Base-by-base conservation (phyloP, 2,113 vertebrate genomes). In the Crocuta crocuta region DNA sequence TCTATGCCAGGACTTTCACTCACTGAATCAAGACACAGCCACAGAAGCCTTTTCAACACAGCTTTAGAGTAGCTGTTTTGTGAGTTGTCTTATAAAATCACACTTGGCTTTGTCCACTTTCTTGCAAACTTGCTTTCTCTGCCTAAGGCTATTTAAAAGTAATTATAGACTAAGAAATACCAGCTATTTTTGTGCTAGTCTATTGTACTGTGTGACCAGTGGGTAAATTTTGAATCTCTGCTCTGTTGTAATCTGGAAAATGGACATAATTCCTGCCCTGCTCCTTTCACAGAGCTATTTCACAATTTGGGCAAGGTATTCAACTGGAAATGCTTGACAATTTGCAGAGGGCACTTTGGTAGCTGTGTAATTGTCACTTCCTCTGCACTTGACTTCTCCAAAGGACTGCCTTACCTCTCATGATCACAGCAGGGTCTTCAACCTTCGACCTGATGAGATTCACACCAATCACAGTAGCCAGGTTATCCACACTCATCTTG, bases 401-500 rank as follows among this genome's bases (percentile, higher is more conserved):
- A 0, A 15, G 83, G 68, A 70, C 16, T 23, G 45, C 71, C 53
- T 23, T 98, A 99, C 99, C 99, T 98, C 99, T 99, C 99, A 99
- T 99, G 93, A 99, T 99, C 61, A 98, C 98, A 93, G 99, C 98
- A 50, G 99, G 99, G 68, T 99, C 99, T 97, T 99, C 99, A 4
- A 99, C 98, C 98, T 99, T 99, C 2, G 99, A 99, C 83, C 99
- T 99, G 85, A 99, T 99, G 95, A 99, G 99, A 98, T 99, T 99
- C 95, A 99, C 99, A 5, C 99, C 99, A 89, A 99, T 99, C 96
- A 99, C 99, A 0, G 99, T 99, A 8, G 99, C 99, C 98, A 99
- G 97, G 96, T 99, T 99, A 82, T 99, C 99, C 98, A 99, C 99
- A 0, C 99, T 99, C 99, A 99, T 99, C 98, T 99, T 99, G 97